These are phyloP conservation scores for Phenganax marumi DNA, from an alignment of 92 coral and sea anemone genomes.

Conservation along the genomic window DNA sequence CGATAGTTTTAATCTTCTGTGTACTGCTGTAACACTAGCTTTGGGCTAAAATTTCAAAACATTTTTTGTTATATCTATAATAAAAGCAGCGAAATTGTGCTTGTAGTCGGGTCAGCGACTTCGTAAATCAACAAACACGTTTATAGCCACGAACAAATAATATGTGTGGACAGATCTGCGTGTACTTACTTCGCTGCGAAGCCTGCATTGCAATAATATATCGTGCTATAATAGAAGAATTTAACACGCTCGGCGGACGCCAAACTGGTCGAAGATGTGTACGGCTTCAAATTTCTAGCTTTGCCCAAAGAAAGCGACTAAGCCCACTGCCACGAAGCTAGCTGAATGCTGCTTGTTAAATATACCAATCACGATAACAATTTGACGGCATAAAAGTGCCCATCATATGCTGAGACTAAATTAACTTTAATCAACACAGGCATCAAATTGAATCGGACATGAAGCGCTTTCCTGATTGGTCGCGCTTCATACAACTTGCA, in stretches of 20 bases:
- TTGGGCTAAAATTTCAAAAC: too few species aligned
- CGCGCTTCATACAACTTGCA: not conserved
- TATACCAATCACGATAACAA: slow-evolving; percentile 29
- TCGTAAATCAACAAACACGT: not conserved
- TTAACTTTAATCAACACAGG: slow-evolving; percentile 38
- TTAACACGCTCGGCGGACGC: too few species aligned
- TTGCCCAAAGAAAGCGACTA: too few species aligned
- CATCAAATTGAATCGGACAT: slow-evolving; percentile 47
- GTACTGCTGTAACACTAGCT: too few species aligned
- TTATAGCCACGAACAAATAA: slow-evolving; percentile 8
- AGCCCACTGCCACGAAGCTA: not conserved
- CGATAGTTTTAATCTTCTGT: too few species aligned
- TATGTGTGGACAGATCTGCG: not conserved
- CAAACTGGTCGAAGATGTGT: too few species aligned
- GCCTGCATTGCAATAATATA: not conserved
- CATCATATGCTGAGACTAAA: slow-evolving; percentile 29
- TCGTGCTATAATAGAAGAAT: too few species aligned
- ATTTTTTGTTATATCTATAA: not conserved
- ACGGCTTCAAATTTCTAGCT: too few species aligned
- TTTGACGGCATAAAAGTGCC: slow-evolving; percentile 28
- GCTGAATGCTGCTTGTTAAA: slow-evolving; percentile 33
- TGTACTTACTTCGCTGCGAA: slow-evolving; percentile 2
- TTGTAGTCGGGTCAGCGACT: not conserved
- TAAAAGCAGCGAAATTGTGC: not conserved
- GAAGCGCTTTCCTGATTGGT: slow-evolving; percentile 7